phyloP scores from a whole-genome alignment of 1,140 invertebrate species.

The Matsumurasca onukii region DNA sequence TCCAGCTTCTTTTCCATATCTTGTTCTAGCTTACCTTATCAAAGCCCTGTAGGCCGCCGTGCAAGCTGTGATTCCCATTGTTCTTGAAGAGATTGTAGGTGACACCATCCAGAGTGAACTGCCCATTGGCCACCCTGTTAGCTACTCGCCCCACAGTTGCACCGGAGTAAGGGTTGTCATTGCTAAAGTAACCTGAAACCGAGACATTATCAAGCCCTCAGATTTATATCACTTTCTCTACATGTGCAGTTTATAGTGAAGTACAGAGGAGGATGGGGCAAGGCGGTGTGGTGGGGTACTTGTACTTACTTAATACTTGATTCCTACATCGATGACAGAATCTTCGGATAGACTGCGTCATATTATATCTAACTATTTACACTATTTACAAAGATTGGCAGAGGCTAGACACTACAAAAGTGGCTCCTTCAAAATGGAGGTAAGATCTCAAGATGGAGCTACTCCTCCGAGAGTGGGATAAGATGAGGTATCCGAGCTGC shows the following conservation, averaged over 20 bases:
- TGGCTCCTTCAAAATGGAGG: neutral
- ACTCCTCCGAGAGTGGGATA: too few species aligned
- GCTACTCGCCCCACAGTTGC: conserved; percentile 85
- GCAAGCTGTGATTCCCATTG: conserved; percentile 67
- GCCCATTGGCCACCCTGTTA: conserved; percentile 75
- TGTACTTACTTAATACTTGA: too few species aligned
- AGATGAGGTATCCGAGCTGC: too few species aligned
- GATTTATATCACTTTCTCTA: neutral
- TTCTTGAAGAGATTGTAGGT: conserved; percentile 75
- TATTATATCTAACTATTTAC: too few species aligned
- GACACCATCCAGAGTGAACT: conserved; percentile 67
- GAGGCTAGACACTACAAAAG: neutral
- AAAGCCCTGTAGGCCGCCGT: conserved; percentile 87
- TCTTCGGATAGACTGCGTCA: too few species aligned
- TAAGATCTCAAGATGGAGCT: neutral
- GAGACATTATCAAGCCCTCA: neutral
- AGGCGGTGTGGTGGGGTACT: neutral
- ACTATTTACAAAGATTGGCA: neutral
- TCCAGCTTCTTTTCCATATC: too few species aligned
- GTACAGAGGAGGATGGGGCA: neutral
- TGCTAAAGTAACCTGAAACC: conserved; percentile 58
- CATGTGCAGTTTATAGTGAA: neutral
- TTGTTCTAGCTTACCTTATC: conserved; percentile 75
- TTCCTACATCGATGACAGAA: too few species aligned
- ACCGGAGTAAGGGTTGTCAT: conserved; percentile 78